Conservation (phyloP, 2,113 vertebrate genomes). For the Aphelocoma coerulescens region DNA sequence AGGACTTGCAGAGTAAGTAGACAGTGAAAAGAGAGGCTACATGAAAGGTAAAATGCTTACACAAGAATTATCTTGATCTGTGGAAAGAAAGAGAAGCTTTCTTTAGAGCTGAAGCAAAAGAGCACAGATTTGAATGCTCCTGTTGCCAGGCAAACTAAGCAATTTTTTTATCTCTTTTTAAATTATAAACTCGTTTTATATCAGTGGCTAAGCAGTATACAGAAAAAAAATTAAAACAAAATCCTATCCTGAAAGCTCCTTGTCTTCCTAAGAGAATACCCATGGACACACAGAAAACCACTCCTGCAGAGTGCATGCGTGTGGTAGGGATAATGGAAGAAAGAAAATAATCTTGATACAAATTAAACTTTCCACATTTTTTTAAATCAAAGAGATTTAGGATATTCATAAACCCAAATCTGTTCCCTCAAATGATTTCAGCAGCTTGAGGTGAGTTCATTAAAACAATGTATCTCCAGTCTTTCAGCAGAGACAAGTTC, state of each 20-base stretch:
- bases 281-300: background rate
- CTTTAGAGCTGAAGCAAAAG: background rate
- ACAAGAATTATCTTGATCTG: background rate
- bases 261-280: background rate
- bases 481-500: background rate
- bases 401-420: conserved; percentile 32
- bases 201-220: background rate
- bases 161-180: background rate
- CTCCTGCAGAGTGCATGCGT: background rate
- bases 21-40: background rate
- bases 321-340: background rate
- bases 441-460: conserved; percentile 12
- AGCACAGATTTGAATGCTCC: background rate
- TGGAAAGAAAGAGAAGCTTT: background rate
- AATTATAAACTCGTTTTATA: background rate
- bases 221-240: background rate
- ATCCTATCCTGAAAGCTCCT: background rate
- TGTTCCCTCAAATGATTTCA: conserved; percentile 27
- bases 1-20: background rate
- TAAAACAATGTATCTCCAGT: conserved; percentile 35
- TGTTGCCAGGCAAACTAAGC: background rate
- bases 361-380: background rate
- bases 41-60: background rate
- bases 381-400: conserved; percentile 34
- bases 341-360: background rate